Evolutionary conservation across 2,888 invertebrate genomes (phyloP), one percentile per base, ranked within the genome.

Genomic region (Netelia inedita): DNA sequence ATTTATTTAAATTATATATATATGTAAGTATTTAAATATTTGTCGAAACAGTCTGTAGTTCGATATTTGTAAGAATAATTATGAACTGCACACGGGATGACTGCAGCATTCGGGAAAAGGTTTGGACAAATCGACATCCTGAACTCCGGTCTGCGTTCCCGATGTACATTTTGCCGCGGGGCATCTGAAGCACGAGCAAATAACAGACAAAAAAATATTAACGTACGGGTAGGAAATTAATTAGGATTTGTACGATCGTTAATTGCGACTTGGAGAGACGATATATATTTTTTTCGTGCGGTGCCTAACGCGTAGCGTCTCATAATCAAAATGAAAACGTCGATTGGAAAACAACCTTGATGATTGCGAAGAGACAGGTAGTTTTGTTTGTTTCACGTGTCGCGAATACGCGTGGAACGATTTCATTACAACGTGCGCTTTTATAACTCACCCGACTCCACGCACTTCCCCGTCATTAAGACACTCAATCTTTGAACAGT

Each of bases 81-180:
- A 66, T 46, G 16, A 5, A 6, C 2, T 19, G 46, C 43, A 43
- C 46, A 84, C 85, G 5, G 86, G 79, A 23, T 85, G 57, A 1
- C 11, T 80, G 35, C 90, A 90, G 41, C 89, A 90, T 9, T 87
- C 65, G 0, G 90, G 89, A 50, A 82, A 89, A 9, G 87, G 82
- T 61, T 88, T 89, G 6, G 63, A 76, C 16, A 84, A 21, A 82
- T 88, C 82, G 5, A n/a, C 16, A 6, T 79, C 50, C 1, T 63
- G 72, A 61, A 86, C 86, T 19, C 85, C 87, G 19, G 85, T 79
- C 65, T 82, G 50, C 1, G 74, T 59, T 5, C 35, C 19, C 57
- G 89, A 89, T 1, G 0, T 0, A 1, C 75, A 85, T 1, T n/a
- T 3, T 5, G 82, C 9, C 10, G 19, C 11, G 16, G 19, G 71